Evolutionary conservation across 2,888 invertebrate species (phyloP).

Genomic region (Ecliptopera silaceata): DNA sequence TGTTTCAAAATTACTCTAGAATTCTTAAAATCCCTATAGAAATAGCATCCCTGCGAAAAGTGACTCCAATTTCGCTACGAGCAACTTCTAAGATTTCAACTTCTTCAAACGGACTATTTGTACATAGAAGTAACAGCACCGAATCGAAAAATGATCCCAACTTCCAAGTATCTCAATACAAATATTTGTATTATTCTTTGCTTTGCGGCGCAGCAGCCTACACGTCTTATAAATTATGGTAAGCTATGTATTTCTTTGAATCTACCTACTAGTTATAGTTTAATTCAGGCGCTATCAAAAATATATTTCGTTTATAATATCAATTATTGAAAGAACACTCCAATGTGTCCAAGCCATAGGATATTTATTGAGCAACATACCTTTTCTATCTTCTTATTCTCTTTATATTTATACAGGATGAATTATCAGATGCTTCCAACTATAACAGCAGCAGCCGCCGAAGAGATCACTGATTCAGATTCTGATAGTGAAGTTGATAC

Average conservation of each 20-base stretch:
- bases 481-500: conserved; percentile 79
- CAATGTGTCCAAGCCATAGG: no score
- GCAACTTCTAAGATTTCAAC: conserved; percentile 42
- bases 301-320: no score
- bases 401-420: conserved; percentile 46
- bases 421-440: conserved; percentile 62
- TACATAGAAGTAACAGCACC: conserved; percentile 43
- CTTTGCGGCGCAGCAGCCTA: conserved; percentile 61
- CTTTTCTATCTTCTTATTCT: no score
- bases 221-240: conserved; percentile 68
- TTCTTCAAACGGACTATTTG: conserved; percentile 38
- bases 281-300: no score
- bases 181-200: conserved; percentile 60
- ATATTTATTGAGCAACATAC: no score
- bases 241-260: conserved; percentile 19
- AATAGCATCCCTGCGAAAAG: conserved; percentile 47
- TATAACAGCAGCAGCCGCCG: conserved; percentile 74
- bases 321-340: no score
- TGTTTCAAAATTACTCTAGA: conserved; percentile 56
- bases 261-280: no score
- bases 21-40: conserved; percentile 53
- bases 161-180: conserved; percentile 44
- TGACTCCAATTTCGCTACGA: conserved; percentile 36
- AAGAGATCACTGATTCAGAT: conserved; percentile 68
- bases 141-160: conserved; percentile 36